Evolutionary conservation across 1,140 invertebrate species (phyloP).

Genomic region (Subanguina moxae): DNA sequence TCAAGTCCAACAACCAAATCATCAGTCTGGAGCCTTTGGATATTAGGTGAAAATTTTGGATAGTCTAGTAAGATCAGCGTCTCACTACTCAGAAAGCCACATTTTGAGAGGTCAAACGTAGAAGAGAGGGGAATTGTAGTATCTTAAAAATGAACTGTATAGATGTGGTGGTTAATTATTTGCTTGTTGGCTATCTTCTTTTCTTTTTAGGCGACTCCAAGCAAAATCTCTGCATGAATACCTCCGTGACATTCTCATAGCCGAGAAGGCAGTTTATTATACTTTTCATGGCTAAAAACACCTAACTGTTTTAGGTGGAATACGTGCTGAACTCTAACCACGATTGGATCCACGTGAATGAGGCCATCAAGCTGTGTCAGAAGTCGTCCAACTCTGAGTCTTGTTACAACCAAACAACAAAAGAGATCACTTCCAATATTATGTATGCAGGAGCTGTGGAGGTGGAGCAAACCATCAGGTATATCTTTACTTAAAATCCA

Average conservation of each 20-base stretch:
- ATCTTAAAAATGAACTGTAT: too few species aligned
- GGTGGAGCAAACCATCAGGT: slow-evolving; percentile 41
- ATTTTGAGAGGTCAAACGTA: too few species aligned
- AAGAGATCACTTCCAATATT: slow-evolving; percentile 46
- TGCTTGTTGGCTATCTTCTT: too few species aligned
- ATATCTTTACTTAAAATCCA: too few species aligned
- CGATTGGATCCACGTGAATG: slow-evolving; percentile 43
- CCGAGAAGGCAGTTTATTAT: slow-evolving; percentile 41
- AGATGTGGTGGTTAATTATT: too few species aligned
- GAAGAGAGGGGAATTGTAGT: too few species aligned
- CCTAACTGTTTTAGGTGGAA: slow-evolving; percentile 28
- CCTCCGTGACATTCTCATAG: slow-evolving; percentile 44
- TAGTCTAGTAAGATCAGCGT: too few species aligned
- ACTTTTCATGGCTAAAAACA: too few species aligned
- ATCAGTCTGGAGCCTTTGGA: slow-evolving; percentile 46
- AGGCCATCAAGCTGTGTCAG: slow-evolving; percentile 42
- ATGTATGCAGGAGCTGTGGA: slow-evolving; percentile 35
- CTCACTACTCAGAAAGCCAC: too few species aligned
- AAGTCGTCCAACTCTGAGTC: slow-evolving; percentile 9
- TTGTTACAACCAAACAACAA: slow-evolving; percentile 21
- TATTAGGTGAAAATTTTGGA: slow-evolving; percentile 11
- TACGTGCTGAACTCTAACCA: slow-evolving; percentile 44
- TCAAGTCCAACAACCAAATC: slow-evolving; percentile 38
- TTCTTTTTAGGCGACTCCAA: slow-evolving; percentile 33
- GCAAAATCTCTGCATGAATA: slow-evolving; percentile 44